A percentile compares a stretch with the other conserved stretches of the same genome.
Conservation (phyloP, 2,113 vertebrate genomes). For the Acrocephalus arundinaceus region DNA sequence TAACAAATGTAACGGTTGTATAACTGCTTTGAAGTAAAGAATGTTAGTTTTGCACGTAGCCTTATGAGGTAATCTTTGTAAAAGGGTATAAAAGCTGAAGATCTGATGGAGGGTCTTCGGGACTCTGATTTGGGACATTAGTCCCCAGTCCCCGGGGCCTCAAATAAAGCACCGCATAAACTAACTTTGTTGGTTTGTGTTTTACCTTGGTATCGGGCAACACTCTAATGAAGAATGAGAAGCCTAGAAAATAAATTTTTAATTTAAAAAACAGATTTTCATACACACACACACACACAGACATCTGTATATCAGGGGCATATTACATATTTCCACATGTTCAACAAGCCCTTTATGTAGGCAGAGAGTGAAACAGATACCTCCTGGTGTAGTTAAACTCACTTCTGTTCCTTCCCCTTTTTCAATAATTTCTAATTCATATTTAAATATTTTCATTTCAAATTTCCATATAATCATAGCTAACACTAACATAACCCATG, state of each 20-base stretch:
- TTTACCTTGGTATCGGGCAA: no score
- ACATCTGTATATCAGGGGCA: no score
- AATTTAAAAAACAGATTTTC: neutral
- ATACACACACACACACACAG: neutral
- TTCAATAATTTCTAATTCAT: neutral
- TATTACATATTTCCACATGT: neutral
- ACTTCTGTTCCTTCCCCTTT: neutral
- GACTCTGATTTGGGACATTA: no score
- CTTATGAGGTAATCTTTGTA: no score
- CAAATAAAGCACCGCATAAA: no score
- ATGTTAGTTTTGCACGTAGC: no score
- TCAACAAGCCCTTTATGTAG: neutral
- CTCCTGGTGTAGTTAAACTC: neutral
- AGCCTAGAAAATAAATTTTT: neutral
- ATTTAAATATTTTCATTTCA: neutral
- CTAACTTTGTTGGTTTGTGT: no score
- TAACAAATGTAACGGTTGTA: no score
- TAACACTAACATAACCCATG: fast-evolving
- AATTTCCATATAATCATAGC: neutral
- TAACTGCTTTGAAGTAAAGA: no score
- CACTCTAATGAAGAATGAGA: neutral
- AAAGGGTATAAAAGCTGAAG: no score
- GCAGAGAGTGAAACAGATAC: neutral
- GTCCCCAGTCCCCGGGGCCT: no score
- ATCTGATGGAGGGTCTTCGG: no score